Evolutionary conservation across 2,888 invertebrate species (phyloP), one percentile per base, ranked within the genome.

Genomic region (Bellardia bayeri): DNA sequence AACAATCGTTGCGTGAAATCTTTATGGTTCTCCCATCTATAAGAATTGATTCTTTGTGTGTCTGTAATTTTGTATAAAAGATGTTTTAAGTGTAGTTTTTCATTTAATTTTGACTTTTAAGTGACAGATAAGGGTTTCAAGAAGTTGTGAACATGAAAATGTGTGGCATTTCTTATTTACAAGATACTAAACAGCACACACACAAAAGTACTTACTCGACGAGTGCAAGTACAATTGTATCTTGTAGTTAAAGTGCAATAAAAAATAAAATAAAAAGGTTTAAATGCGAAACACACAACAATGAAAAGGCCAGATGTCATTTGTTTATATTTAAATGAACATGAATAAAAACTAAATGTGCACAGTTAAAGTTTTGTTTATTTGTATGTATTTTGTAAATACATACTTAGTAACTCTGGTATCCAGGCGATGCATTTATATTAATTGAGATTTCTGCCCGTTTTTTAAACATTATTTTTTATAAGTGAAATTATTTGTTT

Each of bases 81-180:
- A 63, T 45, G 61, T 72, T 74, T 82, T 11, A 72, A 61, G 61
- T 76, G 45, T 58, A 74, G 33, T 63, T 72, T 72, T 78, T 72
- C 40, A 23, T 61, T 82, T 37, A 78, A 83, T 64, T 78, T 82
- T 54, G 54, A 45, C 51, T 83, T 64, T 72, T 16, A 80, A 86
- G 54, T 83, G 80, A 86, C 82, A 71, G 51, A 66, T 83, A 80
- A 80, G 80, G 68, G 86, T 75, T 83, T 86, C 30, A 64, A 54
- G 54, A 63, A 78, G 61, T 81, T 82, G 58, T 80, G 45, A 74
- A 75, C 64, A 85, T 49, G 14, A 64, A 16, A 64, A 63, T 71
- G 63, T 82, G 74, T 76, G 61, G 51, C 61, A 51, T 82, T 40
- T 82, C n/a, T 76, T 49, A 72, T 33, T 58, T 45, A 14, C 2